These are phyloP conservation scores for Oligia strigilis DNA, from an alignment of 2,888 invertebrate species.

Conservation along the genomic window DNA sequence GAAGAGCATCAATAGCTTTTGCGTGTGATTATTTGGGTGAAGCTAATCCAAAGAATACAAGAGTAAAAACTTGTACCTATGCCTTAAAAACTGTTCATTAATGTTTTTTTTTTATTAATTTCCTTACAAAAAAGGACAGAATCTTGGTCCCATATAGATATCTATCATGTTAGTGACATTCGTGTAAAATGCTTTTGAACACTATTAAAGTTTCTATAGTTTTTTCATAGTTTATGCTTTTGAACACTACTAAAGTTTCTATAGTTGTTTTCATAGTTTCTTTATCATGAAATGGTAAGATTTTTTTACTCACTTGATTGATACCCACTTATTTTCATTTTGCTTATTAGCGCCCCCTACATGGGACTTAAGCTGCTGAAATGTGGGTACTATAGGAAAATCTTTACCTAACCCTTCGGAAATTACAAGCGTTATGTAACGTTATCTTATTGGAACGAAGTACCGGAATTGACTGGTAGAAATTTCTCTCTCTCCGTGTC, in stretches of 20 bases:
- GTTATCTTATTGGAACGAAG: too few species aligned
- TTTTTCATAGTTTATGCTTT: too few species aligned
- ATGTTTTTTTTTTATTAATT: neutral
- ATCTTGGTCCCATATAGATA: neutral
- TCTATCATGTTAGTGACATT: neutral
- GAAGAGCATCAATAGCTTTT: too few species aligned
- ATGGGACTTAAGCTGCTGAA: neutral
- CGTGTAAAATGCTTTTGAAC: too few species aligned
- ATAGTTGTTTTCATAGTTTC: neutral
- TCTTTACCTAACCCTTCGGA: too few species aligned
- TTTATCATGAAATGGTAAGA: neutral
- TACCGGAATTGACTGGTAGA: too few species aligned
- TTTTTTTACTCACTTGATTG: neutral
- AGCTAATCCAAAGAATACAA: too few species aligned
- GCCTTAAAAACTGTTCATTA: neutral
- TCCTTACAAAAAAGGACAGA: neutral
- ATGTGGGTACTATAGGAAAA: neutral
- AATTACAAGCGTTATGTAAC: too few species aligned
- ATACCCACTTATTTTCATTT: neutral
- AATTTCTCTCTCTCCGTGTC: too few species aligned
- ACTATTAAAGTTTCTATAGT: neutral
- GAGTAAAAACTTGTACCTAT: too few species aligned
- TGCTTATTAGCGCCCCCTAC: neutral
- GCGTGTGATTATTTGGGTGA: too few species aligned
- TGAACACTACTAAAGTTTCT: neutral